These are phyloP conservation scores for Cryptophagus acutangulus DNA, from an alignment of 2,888 invertebrate species.

Conservation along the genomic window DNA sequence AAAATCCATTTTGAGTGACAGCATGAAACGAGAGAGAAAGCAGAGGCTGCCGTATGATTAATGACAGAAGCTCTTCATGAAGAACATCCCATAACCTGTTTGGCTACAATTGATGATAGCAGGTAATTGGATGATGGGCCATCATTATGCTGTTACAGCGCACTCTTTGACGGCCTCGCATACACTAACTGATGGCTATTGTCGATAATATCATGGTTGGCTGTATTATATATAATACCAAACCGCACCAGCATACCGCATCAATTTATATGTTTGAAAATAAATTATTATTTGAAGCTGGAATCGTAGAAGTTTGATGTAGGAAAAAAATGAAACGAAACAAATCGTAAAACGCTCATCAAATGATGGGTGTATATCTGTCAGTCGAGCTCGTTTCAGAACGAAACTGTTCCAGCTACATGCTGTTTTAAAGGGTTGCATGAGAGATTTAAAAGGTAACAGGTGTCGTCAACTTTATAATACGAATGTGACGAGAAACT, in stretches of 20 bases:
- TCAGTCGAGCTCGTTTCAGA: no score
- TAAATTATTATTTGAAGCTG: no score
- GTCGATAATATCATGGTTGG: slow-evolving; percentile 40
- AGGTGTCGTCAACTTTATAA: no score
- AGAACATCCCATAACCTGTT: slow-evolving; percentile 39
- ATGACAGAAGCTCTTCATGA: slow-evolving; percentile 36
- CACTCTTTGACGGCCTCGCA: slow-evolving; percentile 42
- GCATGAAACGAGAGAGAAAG: slow-evolving; percentile 28
- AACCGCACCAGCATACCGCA: no score
- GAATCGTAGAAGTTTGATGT: no score
- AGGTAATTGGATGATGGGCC: slow-evolving; percentile 46
- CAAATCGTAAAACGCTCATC: background rate
- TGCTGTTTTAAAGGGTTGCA: background rate
- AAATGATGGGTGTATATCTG: background rate
- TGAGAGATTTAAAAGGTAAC: background rate
- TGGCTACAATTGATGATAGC: slow-evolving; percentile 43
- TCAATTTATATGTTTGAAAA: no score
- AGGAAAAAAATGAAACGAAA: no score
- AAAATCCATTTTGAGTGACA: slow-evolving; percentile 28
- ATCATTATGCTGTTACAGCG: slow-evolving; percentile 43
- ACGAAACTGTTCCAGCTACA: background rate
- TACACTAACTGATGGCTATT: slow-evolving; percentile 39
- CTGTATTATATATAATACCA: background rate
- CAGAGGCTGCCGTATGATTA: slow-evolving; percentile 34
- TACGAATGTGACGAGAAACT: no score